Conservation (phyloP, 1,140 invertebrate species). For the Dendroctonus valens region DNA sequence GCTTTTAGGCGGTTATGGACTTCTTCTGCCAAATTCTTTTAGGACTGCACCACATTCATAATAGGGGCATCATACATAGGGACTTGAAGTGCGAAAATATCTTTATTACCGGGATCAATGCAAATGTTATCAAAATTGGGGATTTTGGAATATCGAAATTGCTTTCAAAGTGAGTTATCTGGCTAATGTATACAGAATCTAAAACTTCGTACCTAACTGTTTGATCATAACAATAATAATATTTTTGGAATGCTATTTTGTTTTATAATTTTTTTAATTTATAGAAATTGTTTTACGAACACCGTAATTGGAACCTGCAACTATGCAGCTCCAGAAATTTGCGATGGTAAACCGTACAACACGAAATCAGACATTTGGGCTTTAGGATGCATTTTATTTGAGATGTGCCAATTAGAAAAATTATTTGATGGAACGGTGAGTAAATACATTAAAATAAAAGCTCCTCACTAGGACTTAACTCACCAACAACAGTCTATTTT, state of each 20-base stretch:
- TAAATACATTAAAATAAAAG: conserved; percentile 7
- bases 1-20: conserved; percentile 54
- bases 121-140: conserved; percentile 67
- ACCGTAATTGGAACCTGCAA: conserved; percentile 76
- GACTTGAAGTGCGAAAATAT: conserved; percentile 80
- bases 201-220: background rate
- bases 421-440: conserved; percentile 58
- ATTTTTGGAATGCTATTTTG: background rate
- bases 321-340: conserved; percentile 85
- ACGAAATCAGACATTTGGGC: conserved; percentile 84
- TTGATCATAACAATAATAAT: background rate
- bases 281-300: conserved; percentile 53
- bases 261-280: conserved; percentile 5
- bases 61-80: conserved; percentile 67
- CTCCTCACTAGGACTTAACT: no score
- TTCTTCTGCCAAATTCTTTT: conserved; percentile 64
- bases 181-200: background rate
- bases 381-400: conserved; percentile 80
- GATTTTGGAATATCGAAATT: conserved; percentile 80
- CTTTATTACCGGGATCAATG: conserved; percentile 61
- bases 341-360: conserved; percentile 71
- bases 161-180: conserved; percentile 49
- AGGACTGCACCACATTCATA: conserved; percentile 73
- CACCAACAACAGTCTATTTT: no score
- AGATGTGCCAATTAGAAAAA: conserved; percentile 61